Evolutionary conservation across 2,113 vertebrate genomes (phyloP), one percentile per base, ranked within the genome.

Genomic region (Cricetomys ansorgei): DNA sequence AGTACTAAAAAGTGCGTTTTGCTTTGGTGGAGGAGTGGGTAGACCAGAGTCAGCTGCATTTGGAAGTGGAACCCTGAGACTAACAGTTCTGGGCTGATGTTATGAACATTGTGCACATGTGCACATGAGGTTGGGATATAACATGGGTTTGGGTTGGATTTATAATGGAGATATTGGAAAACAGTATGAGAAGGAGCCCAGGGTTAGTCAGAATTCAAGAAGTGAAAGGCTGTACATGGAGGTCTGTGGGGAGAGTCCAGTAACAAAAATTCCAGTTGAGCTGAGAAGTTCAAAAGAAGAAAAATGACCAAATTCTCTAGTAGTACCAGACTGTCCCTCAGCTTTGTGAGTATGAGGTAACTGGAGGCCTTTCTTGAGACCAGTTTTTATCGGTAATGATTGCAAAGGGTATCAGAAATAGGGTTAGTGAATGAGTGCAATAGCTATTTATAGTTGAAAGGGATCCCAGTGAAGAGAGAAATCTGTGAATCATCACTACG

Each of bases 281-380:
- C 43, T 92, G 67, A 89, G 13, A 45, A 53, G 94, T 86, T 95
- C 25, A 59, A 87, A 92, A n/a, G 40, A 40, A 59, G n/a, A 85
- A 57, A 87, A 79, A 79, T 73, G 84, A 10, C 16, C 75, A 57
- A 5, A 17, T 70, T 92, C 37, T 93, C 12, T 5, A 50, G 31
- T 11, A 43, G 45, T 70, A 11, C 12, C 7, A 70, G 48, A 75
- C 77, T n/a, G 53, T 50, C 16, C 16, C 34, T 0, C 21, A 77
- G 7, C 13, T 83, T 62, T 31, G 64, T 95, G 59, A 45, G 34
- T 80, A 31, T 21, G 64, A 37, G 64, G 31, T 37, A 34, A 48
- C 48, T 15, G 40, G 27, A 59, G 5, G 21, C 45, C 37, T 81
- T 40, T 69, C 37, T 21, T 29, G 70, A 93, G 19, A 67, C 27